Percentiles rank a stretch among this genome's conserved stretches.
Evolutionary conservation across 2,113 vertebrate species (phyloP).

Genomic region (Phocoena sinus): DNA sequence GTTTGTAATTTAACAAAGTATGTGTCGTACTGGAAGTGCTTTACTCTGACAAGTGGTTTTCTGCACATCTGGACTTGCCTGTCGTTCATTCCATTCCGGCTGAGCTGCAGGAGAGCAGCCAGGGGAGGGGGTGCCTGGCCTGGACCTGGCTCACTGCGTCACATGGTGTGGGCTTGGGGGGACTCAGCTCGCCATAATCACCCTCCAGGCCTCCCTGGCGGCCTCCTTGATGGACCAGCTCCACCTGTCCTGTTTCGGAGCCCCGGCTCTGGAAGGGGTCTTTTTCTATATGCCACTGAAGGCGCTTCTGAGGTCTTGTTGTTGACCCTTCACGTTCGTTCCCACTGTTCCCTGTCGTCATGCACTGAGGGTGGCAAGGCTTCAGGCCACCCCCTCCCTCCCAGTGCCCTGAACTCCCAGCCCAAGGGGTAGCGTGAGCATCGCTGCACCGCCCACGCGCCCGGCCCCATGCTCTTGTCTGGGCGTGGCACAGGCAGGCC

Average conservation of each 20-base stretch:
- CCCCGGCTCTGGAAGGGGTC: not conserved
- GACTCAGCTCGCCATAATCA: fast-evolving
- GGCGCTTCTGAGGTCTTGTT: not conserved
- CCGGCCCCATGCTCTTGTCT: not conserved
- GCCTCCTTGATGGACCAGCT: not conserved
- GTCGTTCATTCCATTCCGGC: slow-evolving; percentile 46
- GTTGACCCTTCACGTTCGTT: fast-evolving
- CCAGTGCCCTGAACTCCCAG: not conserved
- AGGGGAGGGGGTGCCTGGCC: not conserved
- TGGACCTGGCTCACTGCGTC: fast-evolving
- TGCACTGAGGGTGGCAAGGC: not conserved
- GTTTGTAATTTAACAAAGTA: slow-evolving; percentile 61
- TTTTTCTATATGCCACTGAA: not conserved
- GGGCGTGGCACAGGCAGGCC: not conserved
- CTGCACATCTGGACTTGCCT: slow-evolving; percentile 49
- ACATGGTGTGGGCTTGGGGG: too few species aligned
- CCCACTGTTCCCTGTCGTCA: not conserved
- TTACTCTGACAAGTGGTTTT: slow-evolving; percentile 35
- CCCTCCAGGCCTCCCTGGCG: not conserved
- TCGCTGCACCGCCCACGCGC: not conserved
- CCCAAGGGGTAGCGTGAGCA: not conserved
- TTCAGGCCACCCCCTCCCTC: not conserved
- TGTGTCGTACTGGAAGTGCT: slow-evolving; percentile 42
- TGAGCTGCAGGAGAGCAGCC: not conserved
- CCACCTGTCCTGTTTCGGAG: not conserved